phyloP scores from a whole-genome alignment of 2,113 vertebrate species.

The Coptodon rendalli region DNA sequence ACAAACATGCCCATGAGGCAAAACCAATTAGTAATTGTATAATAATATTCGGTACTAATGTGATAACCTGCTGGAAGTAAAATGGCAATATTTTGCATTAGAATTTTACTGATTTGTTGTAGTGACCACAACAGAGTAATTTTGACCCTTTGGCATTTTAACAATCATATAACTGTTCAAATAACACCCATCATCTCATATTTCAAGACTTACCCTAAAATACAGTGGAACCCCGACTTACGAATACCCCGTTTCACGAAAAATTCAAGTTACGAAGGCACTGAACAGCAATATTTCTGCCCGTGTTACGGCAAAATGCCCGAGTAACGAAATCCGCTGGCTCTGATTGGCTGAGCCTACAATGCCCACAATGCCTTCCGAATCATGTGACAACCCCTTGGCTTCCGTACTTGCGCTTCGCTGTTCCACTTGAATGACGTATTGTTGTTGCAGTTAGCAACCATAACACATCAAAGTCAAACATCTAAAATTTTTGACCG shows the following conservation, averaged over 20 bases:
- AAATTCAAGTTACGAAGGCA: background rate
- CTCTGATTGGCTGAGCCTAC: background rate
- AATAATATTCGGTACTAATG: background rate
- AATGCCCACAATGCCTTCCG: background rate
- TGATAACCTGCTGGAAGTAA: background rate
- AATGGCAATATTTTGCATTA: background rate
- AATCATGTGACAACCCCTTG: background rate
- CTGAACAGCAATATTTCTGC: background rate
- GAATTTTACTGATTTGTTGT: background rate
- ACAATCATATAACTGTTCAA: background rate
- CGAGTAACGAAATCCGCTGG: background rate
- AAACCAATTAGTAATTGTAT: background rate
- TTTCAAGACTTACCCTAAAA: background rate
- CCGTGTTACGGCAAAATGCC: rapidly evolving
- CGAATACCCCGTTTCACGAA: background rate
- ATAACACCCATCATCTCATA: background rate
- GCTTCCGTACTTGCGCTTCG: too few relatives aligned
- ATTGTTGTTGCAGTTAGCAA: background rate
- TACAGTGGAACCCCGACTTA: rapidly evolving
- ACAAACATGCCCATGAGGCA: background rate
- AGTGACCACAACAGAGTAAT: background rate
- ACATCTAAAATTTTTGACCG: background rate
- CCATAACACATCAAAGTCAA: background rate
- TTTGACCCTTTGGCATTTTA: background rate
- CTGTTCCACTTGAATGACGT: too few relatives aligned